phyloP scores from a whole-genome alignment of 2,113 vertebrate species.

The Charadrius vociferus region DNA sequence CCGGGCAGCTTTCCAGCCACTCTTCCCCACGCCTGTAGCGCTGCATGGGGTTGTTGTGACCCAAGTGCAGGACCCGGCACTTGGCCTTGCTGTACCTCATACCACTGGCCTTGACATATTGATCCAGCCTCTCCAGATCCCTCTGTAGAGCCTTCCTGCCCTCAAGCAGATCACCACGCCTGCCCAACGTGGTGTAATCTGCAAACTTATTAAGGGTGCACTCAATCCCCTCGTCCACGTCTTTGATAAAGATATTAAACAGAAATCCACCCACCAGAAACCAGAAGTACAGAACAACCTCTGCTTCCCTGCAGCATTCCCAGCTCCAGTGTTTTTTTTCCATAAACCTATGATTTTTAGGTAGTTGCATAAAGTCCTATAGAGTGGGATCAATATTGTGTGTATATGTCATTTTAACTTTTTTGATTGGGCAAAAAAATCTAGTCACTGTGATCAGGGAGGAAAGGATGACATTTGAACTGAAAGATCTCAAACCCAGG shows the following conservation, averaged over 20 bases:
- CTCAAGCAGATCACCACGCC: no score
- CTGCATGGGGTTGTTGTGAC: no score
- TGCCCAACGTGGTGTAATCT: no score
- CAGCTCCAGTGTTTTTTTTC: background rate
- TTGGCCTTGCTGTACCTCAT: no score
- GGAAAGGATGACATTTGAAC: background rate
- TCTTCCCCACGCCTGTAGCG: no score
- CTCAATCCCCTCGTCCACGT: no score
- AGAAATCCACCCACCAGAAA: background rate
- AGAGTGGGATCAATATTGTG: background rate
- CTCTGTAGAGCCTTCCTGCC: no score
- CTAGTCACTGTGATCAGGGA: background rate
- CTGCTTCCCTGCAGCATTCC: background rate
- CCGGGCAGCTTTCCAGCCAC: no score
- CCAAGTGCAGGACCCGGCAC: no score
- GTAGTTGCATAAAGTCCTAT: background rate
- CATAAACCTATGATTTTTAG: background rate
- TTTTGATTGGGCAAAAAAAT: background rate
- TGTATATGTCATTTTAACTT: background rate
- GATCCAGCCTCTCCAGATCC: no score
- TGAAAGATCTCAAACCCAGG: background rate
- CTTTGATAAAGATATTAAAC: background rate
- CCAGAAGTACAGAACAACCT: rapidly evolving
- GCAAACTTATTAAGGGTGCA: no score
- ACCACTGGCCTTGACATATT: no score